phyloP scores from a whole-genome alignment of 1,140 invertebrate species.

The Harlomillsia oculata region DNA sequence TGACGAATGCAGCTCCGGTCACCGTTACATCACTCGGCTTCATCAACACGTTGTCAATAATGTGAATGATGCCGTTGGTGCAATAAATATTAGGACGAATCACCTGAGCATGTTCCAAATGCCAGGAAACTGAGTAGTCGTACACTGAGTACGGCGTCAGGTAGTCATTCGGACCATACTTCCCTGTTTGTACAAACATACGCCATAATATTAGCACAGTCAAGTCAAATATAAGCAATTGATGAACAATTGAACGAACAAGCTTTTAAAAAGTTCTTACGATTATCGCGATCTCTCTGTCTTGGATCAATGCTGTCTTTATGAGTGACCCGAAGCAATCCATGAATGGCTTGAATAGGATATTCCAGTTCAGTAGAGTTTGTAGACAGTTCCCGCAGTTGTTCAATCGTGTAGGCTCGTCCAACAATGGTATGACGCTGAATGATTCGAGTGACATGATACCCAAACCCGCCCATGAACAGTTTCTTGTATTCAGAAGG shows the following conservation, averaged over 20 bases:
- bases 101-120: constrained; percentile 68
- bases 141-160: neutral
- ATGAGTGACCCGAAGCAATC: constrained; percentile 30
- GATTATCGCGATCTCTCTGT: constrained; percentile 3
- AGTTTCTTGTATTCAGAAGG: constrained; percentile 72
- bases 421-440: constrained; percentile 45
- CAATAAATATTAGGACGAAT: constrained; percentile 78
- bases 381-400: constrained; percentile 55
- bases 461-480: constrained; percentile 66
- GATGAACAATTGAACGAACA: neutral
- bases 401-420: constrained; percentile 62
- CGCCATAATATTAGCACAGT: neutral
- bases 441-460: constrained; percentile 57
- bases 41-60: constrained; percentile 73
- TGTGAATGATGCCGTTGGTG: constrained; percentile 86
- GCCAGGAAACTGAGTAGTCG: constrained; percentile 75
- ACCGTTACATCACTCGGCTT: constrained; percentile 72
- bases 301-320: constrained; percentile 27
- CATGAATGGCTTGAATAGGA: constrained; percentile 26
- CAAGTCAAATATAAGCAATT: neutral
- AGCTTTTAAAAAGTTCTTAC: constrained; percentile 13
- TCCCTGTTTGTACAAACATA: neutral
- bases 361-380: constrained; percentile 39
- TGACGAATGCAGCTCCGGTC: constrained; percentile 43
- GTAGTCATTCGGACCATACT: constrained; percentile 6